Conservation (phyloP, 37 sponge, comb jelly and placozoan genomes). For the Spongilla lacustris region DNA sequence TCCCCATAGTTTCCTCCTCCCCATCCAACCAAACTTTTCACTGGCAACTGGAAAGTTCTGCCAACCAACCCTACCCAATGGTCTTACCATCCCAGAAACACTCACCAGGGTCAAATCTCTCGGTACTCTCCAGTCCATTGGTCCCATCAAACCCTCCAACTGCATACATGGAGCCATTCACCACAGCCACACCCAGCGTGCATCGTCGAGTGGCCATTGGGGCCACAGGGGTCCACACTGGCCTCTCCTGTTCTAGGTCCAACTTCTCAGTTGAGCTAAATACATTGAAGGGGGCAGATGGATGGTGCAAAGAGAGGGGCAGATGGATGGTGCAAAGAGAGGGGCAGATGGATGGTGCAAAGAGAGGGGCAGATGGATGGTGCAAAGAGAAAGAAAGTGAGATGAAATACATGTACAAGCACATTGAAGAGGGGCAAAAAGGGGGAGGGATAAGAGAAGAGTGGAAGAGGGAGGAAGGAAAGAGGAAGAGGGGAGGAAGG, state of each 20-base stretch:
- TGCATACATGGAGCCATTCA: constrained; percentile 83
- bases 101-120: constrained; percentile 78
- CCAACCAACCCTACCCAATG: too few species aligned
- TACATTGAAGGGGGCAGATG: constrained; percentile 71
- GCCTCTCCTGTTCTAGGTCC: constrained; percentile 24
- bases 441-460: constrained; percentile 3
- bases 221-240: constrained; percentile 50
- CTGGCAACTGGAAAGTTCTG: too few species aligned
- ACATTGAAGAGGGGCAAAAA: too few species aligned
- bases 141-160: constrained; percentile 95
- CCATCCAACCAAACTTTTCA: too few species aligned
- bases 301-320: constrained; percentile 54
- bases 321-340: constrained; percentile 76
- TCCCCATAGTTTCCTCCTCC: too few species aligned
- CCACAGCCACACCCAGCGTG: constrained; percentile 90
- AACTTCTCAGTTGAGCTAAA: constrained; percentile 78
- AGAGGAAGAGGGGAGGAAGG: constrained; percentile 16
- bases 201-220: constrained; percentile 79
- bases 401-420: too few species aligned
- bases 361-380: constrained; percentile 71
- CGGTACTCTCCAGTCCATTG: constrained; percentile 87
- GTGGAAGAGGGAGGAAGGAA: constrained; percentile 63
- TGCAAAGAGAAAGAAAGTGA: constrained; percentile 70
- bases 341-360: constrained; percentile 69
- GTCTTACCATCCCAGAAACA: background rate